Percentiles rank a stretch among this genome's conserved stretches.
Evolutionary conservation across 2,888 invertebrate species (phyloP).

Genomic region (Linnaemya tessellans): DNA sequence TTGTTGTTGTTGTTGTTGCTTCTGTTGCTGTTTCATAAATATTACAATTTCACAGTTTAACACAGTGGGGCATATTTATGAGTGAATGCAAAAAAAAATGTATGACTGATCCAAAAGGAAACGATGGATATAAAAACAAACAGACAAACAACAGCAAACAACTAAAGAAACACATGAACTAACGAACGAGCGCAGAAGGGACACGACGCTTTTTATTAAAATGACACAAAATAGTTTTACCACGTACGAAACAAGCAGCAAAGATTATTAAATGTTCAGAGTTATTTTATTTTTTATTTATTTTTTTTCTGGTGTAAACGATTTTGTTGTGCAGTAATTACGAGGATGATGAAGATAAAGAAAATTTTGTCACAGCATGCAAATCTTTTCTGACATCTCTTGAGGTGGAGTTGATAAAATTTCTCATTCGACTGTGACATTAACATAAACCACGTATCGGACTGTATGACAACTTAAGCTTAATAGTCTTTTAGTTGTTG

Average conservation of each 20-base stretch:
- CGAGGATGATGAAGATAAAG: constrained; percentile 46
- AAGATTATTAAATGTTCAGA: constrained; percentile 15
- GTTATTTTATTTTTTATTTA: background rate
- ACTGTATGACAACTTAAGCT: constrained; percentile 27
- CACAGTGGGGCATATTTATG: constrained; percentile 71
- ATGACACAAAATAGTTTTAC: constrained; percentile 11
- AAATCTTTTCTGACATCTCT: constrained; percentile 69
- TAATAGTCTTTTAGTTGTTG: background rate
- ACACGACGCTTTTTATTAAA: background rate
- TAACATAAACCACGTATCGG: background rate
- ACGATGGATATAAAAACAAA: background rate
- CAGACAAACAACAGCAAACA: background rate
- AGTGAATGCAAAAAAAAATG: constrained; percentile 35
- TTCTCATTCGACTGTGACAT: constrained; percentile 20
- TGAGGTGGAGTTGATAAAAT: constrained; percentile 49
- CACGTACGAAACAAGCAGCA: constrained; percentile 19
- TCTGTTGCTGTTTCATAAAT: constrained; percentile 50
- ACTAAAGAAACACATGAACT: background rate
- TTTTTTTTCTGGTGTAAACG: constrained; percentile 3
- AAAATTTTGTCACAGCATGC: constrained; percentile 71
- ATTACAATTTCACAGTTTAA: constrained; percentile 68
- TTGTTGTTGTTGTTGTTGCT: constrained; percentile 28
- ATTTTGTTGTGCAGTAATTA: constrained; percentile 47
- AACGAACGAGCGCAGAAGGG: background rate
- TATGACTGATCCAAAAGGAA: constrained; percentile 17